phyloP scores from a whole-genome alignment of 2,113 vertebrate genomes.

The Melanostigma gelatinosum region DNA sequence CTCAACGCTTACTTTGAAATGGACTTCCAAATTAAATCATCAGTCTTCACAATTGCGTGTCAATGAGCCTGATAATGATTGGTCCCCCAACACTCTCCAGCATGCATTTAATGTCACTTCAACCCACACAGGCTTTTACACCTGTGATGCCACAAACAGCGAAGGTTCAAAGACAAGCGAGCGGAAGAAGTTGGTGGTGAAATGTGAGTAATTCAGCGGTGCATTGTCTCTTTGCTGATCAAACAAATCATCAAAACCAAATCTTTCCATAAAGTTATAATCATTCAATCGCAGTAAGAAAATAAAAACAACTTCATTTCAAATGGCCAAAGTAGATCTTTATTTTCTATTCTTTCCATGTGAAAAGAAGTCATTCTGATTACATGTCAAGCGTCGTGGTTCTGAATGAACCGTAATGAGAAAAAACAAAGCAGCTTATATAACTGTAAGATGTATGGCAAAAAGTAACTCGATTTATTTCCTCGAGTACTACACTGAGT shows the following conservation, averaged over 20 bases:
- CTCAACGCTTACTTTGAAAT: background rate
- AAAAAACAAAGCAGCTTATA: too few relatives aligned
- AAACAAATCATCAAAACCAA: background rate
- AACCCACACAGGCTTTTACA: slow-evolving; percentile 47
- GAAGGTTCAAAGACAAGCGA: background rate
- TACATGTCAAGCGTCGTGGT: too few relatives aligned
- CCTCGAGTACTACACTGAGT: too few relatives aligned
- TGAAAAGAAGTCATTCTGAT: background rate
- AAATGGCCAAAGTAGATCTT: background rate
- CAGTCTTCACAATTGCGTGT: rapidly evolving
- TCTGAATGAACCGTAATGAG: too few relatives aligned
- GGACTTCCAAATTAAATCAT: background rate
- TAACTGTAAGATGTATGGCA: too few relatives aligned
- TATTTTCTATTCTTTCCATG: background rate
- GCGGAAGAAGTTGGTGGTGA: slow-evolving; percentile 43
- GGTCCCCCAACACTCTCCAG: background rate
- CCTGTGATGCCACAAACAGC: slow-evolving; percentile 48
- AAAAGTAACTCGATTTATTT: too few relatives aligned
- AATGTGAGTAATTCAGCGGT: slow-evolving; percentile 53
- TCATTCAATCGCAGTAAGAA: background rate
- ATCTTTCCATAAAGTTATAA: background rate
- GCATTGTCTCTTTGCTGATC: background rate
- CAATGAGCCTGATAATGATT: rapidly evolving
- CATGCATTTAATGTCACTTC: background rate
- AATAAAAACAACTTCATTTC: background rate